Conservation (phyloP, 2,113 vertebrate genomes). For the Melanocharis versteri region DNA sequence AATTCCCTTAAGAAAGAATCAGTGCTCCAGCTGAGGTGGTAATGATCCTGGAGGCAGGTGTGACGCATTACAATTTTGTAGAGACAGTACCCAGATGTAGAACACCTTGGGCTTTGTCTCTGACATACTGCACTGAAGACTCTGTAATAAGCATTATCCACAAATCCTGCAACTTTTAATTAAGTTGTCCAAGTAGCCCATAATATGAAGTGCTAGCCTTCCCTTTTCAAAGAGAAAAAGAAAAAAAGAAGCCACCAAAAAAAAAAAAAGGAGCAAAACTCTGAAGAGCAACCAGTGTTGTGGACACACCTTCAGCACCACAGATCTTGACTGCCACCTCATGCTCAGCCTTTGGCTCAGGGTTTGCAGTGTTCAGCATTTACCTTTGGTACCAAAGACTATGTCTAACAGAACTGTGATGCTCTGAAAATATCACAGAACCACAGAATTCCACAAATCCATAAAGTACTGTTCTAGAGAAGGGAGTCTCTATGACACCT, state of each 20-base stretch:
- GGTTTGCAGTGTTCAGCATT: not conserved
- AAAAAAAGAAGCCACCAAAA: no score
- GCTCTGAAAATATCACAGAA: not conserved
- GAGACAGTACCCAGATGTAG: accelerated
- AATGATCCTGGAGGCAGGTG: not conserved
- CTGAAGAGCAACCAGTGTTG: not conserved
- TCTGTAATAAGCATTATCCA: not conserved
- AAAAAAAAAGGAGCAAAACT: not conserved
- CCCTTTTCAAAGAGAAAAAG: not conserved
- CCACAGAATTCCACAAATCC: not conserved
- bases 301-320: not conserved
- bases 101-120: not conserved
- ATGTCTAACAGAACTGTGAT: not conserved
- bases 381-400: not conserved
- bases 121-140: not conserved
- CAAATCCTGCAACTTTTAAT: not conserved
- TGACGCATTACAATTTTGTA: not conserved
- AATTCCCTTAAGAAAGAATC: not conserved
- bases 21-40: not conserved
- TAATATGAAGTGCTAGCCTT: not conserved
- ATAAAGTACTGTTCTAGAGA: not conserved
- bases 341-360: not conserved
- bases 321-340: not conserved
- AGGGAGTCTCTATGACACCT: not conserved
- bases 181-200: not conserved